These are phyloP conservation scores for Ceuthmochares aereus DNA, from an alignment of 2,113 vertebrate species.

Conservation along the genomic window DNA sequence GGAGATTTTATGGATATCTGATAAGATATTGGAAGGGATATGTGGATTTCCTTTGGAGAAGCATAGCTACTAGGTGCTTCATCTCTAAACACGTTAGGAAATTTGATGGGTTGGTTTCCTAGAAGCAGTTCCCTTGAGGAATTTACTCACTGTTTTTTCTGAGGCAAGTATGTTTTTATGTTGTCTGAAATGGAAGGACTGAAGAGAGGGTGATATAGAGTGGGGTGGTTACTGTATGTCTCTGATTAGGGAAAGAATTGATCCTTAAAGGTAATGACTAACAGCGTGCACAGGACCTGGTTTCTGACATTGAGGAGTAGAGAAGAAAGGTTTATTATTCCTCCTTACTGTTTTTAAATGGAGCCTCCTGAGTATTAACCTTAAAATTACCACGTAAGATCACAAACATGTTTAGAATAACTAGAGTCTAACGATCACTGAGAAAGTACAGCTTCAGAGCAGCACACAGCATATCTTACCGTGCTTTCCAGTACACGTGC, in stretches of 20 bases:
- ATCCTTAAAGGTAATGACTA: neutral
- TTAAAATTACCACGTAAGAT: neutral
- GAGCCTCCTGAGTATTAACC: neutral
- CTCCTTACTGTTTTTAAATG: neutral
- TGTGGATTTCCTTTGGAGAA: neutral
- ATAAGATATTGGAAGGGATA: neutral
- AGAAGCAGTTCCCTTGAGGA: conserved; percentile 15
- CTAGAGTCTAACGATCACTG: neutral
- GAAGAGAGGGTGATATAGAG: neutral
- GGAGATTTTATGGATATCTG: neutral
- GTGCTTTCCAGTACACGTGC: neutral
- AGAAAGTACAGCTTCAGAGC: neutral
- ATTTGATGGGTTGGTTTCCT: neutral
- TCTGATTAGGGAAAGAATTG: neutral
- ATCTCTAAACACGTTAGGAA: neutral
- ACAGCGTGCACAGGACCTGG: neutral
- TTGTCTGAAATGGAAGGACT: conserved; percentile 35
- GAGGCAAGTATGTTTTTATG: conserved; percentile 1
- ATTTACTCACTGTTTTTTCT: neutral
- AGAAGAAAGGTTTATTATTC: neutral
- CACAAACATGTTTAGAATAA: neutral
- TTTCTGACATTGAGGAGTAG: neutral
- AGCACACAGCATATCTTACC: neutral
- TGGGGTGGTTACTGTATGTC: neutral
- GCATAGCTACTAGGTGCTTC: neutral